These are phyloP conservation scores for Eristalinus sepulchralis DNA, from an alignment of 2,888 invertebrate species.

Conservation along the genomic window DNA sequence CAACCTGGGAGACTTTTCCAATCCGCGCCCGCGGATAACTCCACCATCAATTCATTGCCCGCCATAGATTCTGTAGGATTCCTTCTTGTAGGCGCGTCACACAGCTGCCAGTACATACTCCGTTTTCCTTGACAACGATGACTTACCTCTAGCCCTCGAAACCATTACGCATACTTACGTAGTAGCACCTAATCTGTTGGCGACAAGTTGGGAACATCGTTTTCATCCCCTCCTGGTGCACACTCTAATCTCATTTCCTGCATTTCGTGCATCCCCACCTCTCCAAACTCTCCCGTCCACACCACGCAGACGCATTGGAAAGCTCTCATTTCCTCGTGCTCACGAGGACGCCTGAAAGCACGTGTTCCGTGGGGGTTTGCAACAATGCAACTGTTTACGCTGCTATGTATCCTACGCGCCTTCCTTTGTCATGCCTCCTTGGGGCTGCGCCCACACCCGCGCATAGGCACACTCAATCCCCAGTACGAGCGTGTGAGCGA, in stretches of 20 bases:
- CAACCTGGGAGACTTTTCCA: too few species aligned
- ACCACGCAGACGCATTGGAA: slow-evolving; percentile 58
- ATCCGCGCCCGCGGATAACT: too few species aligned
- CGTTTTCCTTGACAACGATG: too few species aligned
- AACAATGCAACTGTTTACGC: slow-evolving; percentile 54
- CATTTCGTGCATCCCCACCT: slow-evolving; percentile 29
- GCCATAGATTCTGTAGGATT: too few species aligned
- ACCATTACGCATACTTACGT: too few species aligned
- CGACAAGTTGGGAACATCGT: slow-evolving; percentile 22
- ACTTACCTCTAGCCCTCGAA: too few species aligned
- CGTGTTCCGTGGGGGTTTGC: slow-evolving; percentile 38
- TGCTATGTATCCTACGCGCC: slow-evolving; percentile 22
- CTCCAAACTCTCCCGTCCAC: neutral
- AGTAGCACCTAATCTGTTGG: too few species aligned
- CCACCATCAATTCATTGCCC: too few species aligned
- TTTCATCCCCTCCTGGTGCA: neutral
- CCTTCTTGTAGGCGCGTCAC: too few species aligned
- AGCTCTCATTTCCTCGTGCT: neutral
- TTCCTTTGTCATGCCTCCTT: slow-evolving; percentile 22
- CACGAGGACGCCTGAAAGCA: slow-evolving; percentile 31
- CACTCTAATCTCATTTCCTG: neutral
- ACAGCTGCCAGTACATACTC: too few species aligned
- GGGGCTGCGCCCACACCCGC: neutral
- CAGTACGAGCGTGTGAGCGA: neutral
- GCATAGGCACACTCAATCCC: neutral